These are phyloP conservation scores for Tenrec ecaudatus DNA, from an alignment of 2,113 vertebrate species.

Conservation along the genomic window DNA sequence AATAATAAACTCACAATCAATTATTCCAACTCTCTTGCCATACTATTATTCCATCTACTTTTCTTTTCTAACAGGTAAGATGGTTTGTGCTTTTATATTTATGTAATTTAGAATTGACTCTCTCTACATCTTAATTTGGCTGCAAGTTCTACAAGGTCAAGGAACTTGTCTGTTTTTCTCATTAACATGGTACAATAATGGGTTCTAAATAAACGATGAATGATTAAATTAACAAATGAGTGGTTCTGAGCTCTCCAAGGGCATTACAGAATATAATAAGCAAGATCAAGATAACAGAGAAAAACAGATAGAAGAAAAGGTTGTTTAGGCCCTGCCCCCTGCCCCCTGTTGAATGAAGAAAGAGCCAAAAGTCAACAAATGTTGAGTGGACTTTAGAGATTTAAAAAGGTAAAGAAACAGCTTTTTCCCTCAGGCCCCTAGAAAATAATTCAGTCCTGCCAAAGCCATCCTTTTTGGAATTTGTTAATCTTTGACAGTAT, in stretches of 20 bases:
- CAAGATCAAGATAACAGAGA: neutral
- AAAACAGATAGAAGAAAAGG: neutral
- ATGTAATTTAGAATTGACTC: neutral
- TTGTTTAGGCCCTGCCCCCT: no score
- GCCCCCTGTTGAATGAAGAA: neutral
- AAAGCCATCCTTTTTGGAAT: neutral
- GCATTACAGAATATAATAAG: neutral
- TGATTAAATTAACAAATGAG: neutral
- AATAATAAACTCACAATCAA: neutral
- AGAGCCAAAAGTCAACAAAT: neutral
- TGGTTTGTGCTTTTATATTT: neutral
- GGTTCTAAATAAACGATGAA: conserved; percentile 28
- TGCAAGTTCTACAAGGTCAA: neutral
- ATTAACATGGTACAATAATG: neutral
- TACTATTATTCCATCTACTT: neutral
- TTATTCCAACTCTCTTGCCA: neutral
- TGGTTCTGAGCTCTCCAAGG: conserved; percentile 11
- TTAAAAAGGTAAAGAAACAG: conserved; percentile 18
- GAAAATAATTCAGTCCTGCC: neutral
- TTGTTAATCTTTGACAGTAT: neutral
- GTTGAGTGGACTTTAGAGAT: neutral
- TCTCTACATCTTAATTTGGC: neutral
- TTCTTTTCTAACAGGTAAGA: neutral
- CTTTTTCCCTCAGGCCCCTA: neutral
- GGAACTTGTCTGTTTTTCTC: neutral